Conservation (phyloP, 2,797 vertebrate species). For the Masticophis lateralis region DNA sequence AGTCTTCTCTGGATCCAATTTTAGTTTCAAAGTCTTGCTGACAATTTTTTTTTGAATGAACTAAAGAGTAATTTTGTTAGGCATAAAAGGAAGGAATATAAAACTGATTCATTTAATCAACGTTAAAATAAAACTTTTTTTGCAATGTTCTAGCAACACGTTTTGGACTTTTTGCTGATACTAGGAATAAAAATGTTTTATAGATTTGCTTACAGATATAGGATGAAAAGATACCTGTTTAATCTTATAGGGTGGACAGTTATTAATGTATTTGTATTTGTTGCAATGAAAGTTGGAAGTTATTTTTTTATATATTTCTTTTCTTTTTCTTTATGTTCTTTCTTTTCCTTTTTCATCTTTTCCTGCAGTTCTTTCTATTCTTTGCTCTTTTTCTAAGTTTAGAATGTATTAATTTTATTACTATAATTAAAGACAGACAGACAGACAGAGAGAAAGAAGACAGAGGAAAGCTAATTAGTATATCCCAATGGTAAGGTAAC, state of each 20-base stretch:
- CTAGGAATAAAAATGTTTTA: neutral
- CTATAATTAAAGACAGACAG: neutral
- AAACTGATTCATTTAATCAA: neutral
- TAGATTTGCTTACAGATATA: neutral
- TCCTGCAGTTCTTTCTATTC: no score
- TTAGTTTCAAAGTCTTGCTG: no score
- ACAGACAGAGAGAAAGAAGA: no score
- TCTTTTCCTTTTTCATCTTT: no score
- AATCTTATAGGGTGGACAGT: neutral
- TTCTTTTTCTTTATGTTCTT: no score
- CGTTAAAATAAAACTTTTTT: neutral
- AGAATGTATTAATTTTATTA: no score
- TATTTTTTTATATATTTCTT: no score
- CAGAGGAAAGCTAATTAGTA: neutral
- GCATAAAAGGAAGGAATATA: neutral
- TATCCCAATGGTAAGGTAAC: neutral
- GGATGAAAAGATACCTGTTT: neutral
- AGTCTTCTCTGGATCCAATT: no score
- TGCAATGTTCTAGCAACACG: neutral
- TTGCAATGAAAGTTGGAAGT: no score
- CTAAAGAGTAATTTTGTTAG: neutral
- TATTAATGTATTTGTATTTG: neutral
- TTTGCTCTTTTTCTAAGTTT: no score
- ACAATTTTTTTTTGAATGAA: neutral
- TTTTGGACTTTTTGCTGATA: neutral